Conservation (phyloP, 92 coral and sea anemone species). For the Ricordea florida region DNA sequence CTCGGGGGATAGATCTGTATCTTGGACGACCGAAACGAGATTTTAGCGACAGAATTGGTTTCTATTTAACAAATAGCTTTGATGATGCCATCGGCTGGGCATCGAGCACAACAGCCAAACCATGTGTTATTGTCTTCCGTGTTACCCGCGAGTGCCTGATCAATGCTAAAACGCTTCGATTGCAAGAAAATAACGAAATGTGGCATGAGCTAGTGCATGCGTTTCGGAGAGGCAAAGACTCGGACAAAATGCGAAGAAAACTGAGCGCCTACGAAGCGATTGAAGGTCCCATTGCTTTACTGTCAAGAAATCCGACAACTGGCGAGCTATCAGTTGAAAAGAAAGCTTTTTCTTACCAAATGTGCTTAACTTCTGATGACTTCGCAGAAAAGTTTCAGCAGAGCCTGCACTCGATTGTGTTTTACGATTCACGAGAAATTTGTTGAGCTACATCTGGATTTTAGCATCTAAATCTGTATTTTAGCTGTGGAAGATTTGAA, state of each 20-base stretch:
- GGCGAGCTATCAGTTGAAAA: slow-evolving; percentile 1
- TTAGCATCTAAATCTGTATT: neutral
- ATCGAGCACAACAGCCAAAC: slow-evolving; percentile 47
- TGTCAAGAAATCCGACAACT: neutral
- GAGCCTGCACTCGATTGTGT: neutral
- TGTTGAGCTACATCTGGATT: neutral
- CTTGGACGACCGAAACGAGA: slow-evolving; percentile 54
- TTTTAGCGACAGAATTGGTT: slow-evolving; percentile 64
- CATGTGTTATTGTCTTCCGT: slow-evolving; percentile 46
- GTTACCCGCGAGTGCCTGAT: slow-evolving; percentile 3
- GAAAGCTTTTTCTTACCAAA: slow-evolving; percentile 42
- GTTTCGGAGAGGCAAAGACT: slow-evolving; percentile 46
- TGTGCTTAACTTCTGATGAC: slow-evolving; percentile 62
- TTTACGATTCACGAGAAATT: neutral
- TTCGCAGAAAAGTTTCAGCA: slow-evolving; percentile 30
- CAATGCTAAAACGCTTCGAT: neutral
- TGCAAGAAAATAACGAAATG: slow-evolving; percentile 12
- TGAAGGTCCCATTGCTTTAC: slow-evolving; percentile 55
- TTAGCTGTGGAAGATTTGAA: neutral
- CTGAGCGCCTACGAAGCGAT: slow-evolving; percentile 39
- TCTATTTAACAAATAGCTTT: slow-evolving; percentile 35
- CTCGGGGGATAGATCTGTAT: slow-evolving; percentile 42
- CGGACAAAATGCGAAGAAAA: slow-evolving; percentile 41
- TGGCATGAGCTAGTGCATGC: slow-evolving; percentile 54
- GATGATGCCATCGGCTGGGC: slow-evolving; percentile 45